Base-by-base conservation (phyloP, 1,140 invertebrate species). In the Diachasma alloeum region DNA sequence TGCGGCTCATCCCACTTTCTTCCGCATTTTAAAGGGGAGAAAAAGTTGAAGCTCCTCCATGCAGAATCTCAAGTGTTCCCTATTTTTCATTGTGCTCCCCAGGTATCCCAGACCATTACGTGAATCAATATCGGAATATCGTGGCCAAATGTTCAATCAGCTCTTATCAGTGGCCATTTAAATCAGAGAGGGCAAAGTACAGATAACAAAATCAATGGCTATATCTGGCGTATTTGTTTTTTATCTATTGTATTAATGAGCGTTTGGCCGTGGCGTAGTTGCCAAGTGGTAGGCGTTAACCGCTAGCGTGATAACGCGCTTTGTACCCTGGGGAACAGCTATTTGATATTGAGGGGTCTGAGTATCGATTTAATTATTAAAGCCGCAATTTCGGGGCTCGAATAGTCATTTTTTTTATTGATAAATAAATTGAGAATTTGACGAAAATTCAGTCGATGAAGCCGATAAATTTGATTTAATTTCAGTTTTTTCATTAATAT, bases 301-400 rank as follows among this genome's bases (percentile, higher is more conserved):
- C 42, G 72, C 42, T 74, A 74, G 63, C 72, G 37, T 37, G 37
- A 74, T 67, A 74, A 73, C 31, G 36, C n/a, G 48, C 59, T 67
- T 39, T 37, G n/a, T 67, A 39, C 69, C 44, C 44, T 48, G 19
- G 22, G 44, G 44, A 48, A 8, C n/a, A 46, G 42, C 10, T 63
- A 31, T 37, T 59, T 59, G 36, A 74, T 63, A 67, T 37, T 42
- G 37, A 24, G 59, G 11, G 59, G 26, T 59, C 8, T 37, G 26
- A 36, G 2, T 17, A 53, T 59, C 36, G 48, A 56, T 73, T 37
- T 17, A 69, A 69, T 39, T 17, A 19, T 17, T 11, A 24, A 24
- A 63, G 15, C 4, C 24, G 11, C 15, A 11, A 63, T 15, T 63
- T 63, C 3, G 11, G 5, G 10, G 4, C 8, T 1, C 5, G 26